phyloP scores from a whole-genome alignment of 1,140 invertebrate species.

The Monomorium pharaonis region DNA sequence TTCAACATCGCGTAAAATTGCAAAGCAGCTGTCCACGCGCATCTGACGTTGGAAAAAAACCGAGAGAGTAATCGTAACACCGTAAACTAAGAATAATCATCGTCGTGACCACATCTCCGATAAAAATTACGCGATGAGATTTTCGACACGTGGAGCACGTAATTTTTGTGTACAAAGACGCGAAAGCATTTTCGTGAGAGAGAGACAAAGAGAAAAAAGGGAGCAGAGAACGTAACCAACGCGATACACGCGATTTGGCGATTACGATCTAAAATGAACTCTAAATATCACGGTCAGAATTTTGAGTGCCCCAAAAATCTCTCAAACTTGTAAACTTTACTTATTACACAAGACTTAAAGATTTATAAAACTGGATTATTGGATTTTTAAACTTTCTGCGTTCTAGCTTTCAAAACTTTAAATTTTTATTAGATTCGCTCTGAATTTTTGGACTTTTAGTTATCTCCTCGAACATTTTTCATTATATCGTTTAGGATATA shows the following conservation, averaged over 20 bases:
- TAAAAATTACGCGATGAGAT: neutral
- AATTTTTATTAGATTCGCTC: neutral
- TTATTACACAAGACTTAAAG: neutral
- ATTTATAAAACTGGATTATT: constrained; percentile 1
- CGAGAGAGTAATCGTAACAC: neutral
- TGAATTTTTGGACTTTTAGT: neutral
- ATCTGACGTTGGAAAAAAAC: constrained; percentile 6
- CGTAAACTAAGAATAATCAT: neutral
- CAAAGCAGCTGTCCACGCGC: constrained; percentile 12
- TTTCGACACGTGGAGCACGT: neutral
- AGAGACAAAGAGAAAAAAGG: neutral
- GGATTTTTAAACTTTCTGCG: neutral
- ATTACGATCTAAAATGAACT: constrained; percentile 3
- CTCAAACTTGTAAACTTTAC: neutral
- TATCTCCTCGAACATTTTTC: neutral
- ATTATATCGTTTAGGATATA: neutral
- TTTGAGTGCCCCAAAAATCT: neutral
- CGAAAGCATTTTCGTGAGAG: neutral
- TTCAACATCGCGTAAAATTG: neutral
- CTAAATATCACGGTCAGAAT: neutral
- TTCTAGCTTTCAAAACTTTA: neutral
- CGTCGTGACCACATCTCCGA: constrained; percentile 3
- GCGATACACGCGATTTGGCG: constrained; percentile 8
- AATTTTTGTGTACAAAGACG: constrained; percentile 6
- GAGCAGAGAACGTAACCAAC: neutral